Conservation (phyloP, 1,140 invertebrate species). For the Drosophila kohkoa region DNA sequence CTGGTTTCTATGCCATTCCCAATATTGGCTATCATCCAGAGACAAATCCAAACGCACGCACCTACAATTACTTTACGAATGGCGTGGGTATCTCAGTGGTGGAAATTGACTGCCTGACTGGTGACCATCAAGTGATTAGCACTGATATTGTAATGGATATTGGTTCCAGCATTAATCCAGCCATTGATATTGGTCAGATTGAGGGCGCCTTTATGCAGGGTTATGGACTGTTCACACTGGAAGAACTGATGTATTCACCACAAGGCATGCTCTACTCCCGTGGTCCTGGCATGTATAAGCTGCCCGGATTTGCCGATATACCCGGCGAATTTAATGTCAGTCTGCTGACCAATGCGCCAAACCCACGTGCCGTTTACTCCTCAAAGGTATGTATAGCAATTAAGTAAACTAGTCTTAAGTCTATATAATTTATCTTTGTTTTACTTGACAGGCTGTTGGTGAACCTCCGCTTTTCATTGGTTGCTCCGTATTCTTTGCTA, state of each 20-base stretch:
- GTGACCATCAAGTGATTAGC: constrained; percentile 93
- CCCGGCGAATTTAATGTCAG: constrained; percentile 97
- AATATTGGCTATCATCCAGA: constrained; percentile 91
- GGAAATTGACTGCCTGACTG: constrained; percentile 95
- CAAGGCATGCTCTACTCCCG: constrained; percentile 92
- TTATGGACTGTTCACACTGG: constrained; percentile 95
- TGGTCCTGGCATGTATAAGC: constrained; percentile 97
- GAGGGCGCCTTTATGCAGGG: constrained; percentile 98
- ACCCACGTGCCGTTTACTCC: constrained; percentile 96
- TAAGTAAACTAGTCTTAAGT: too few species aligned
- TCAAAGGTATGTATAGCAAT: constrained; percentile 90
- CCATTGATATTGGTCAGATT: constrained; percentile 98
- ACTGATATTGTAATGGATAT: constrained; percentile 98
- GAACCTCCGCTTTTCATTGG: constrained; percentile 97
- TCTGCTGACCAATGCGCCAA: constrained; percentile 93
- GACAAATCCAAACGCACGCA: constrained; percentile 88
- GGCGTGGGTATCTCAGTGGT: constrained; percentile 93
- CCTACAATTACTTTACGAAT: constrained; percentile 93
- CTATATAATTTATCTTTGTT: background rate
- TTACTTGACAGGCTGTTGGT: constrained; percentile 90
- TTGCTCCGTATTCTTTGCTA: constrained; percentile 94
- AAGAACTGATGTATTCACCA: constrained; percentile 94
- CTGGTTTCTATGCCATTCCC: constrained; percentile 94
- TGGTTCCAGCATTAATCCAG: constrained; percentile 95
- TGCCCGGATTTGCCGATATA: constrained; percentile 95